Percentiles rank a stretch among this genome's conserved stretches.
Conservation (phyloP, 2,113 vertebrate species). For the Sarotherodon lohbergeri region DNA sequence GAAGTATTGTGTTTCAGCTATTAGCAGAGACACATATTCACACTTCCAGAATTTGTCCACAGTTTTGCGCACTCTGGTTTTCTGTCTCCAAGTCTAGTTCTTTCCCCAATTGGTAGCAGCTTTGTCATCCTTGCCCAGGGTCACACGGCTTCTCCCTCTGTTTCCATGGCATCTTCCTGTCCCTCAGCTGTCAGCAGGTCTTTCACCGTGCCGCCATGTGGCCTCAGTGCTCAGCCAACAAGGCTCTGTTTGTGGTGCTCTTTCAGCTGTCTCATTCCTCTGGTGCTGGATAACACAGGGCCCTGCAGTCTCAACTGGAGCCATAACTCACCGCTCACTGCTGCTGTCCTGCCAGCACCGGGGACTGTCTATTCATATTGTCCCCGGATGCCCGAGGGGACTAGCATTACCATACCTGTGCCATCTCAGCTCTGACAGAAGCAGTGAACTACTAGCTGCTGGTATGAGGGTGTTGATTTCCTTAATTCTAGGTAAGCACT, state of each 20-base stretch:
- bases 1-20: not conserved
- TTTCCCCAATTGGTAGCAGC: not conserved
- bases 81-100: not conserved
- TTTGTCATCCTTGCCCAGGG: not conserved
- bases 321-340: conserved; percentile 29
- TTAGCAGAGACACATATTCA: not conserved
- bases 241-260: conserved; percentile 42
- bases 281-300: conserved; percentile 55
- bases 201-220: conserved; percentile 47
- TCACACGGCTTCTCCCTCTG: conserved; percentile 11
- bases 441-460: not conserved
- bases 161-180: conserved; percentile 37
- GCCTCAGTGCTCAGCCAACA: conserved; percentile 42
- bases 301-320: conserved; percentile 38
- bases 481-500: not conserved
- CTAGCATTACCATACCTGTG: not conserved
- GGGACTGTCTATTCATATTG: not conserved
- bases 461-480: not conserved
- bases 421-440: not conserved
- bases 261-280: conserved; percentile 73
- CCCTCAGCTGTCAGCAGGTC: conserved; percentile 59
- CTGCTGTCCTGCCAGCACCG: conserved; percentile 4
- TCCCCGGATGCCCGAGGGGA: not conserved
- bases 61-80: not conserved
- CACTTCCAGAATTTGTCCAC: not conserved